Base-by-base conservation (phyloP, 2,113 vertebrate genomes). In the Pterophyllum scalare region DNA sequence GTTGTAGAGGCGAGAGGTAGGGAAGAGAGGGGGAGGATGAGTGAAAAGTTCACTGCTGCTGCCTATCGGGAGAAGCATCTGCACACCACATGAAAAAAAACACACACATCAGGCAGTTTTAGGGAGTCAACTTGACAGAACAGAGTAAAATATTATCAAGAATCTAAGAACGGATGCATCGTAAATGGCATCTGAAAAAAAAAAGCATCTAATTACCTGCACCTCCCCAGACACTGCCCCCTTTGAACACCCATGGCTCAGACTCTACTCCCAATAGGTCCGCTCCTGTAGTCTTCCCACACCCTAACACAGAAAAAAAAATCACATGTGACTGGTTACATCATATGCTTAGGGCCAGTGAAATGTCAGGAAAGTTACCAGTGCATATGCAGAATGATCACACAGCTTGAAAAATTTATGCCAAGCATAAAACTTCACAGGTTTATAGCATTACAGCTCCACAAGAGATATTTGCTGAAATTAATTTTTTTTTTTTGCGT, bases 21-120 rank as follows among this genome's bases (percentile, higher is more conserved):
- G 97, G 89, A 97, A 97, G 80, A 97, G 96, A 0, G 97, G 96
- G 20, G 97, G 97, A n/a, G 97, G 96, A 56, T 97, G 97, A 79
- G 94, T 95, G 90, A 97, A 97, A 38, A 97, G 95, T 56, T 97
- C 97, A 84, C 72, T 95, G 94, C 91, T 96, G 93, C 89, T 95
- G 65, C 96, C 96, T 77, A 96, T 91, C 0, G 97, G 97, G 49
- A 97, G 95, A 64, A 97, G 94, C 80, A 97, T 96, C 97, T 97
- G 80, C 10, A 93, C 86, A 82, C 35, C 2, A 86, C 54, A 60
- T 28, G 87, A 19, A 91, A 28, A 49, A 14, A 26, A 89, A 81
- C 20, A 77, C 7, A 72, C 33, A 85, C 54, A 85, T 59, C 17
- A 65, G 31, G 6, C 20, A 59, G 46, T 0, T 56, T 26, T 31